Evolutionary conservation across 2,888 invertebrate species (phyloP).

Genomic region (Spodoptera littoralis): DNA sequence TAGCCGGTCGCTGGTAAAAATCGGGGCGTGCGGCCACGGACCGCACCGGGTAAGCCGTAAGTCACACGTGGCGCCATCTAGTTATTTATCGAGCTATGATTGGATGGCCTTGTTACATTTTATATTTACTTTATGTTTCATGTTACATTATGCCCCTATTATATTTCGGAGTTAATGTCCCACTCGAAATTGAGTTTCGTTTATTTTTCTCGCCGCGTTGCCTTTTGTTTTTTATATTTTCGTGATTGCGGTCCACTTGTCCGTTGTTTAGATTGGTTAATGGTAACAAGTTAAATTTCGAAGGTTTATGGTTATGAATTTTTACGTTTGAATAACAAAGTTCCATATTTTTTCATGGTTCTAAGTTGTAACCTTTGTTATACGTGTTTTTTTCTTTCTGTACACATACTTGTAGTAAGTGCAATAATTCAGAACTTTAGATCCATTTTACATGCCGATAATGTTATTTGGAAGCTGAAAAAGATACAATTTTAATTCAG

Average conservation of each 20-base stretch:
- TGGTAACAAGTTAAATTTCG: conserved; percentile 26
- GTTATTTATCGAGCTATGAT: conserved; percentile 67
- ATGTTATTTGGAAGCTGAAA: too few species aligned
- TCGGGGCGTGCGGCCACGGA: conserved; percentile 20
- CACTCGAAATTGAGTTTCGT: conserved; percentile 52
- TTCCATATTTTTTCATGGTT: not conserved
- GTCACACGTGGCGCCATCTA: conserved; percentile 54
- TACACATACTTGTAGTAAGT: too few species aligned
- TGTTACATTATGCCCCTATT: conserved; percentile 49
- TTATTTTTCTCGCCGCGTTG: conserved; percentile 48
- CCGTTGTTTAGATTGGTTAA: conserved; percentile 22
- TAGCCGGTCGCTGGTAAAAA: conserved; percentile 18
- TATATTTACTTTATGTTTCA: conserved; percentile 60
- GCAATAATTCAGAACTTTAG: too few species aligned
- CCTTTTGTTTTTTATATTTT: conserved; percentile 37
- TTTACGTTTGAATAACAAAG: conserved; percentile 3
- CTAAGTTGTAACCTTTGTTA: not conserved
- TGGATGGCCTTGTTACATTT: conserved; percentile 58
- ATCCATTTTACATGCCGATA: too few species aligned
- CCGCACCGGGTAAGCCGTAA: conserved; percentile 41
- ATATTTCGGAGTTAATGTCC: conserved; percentile 50
- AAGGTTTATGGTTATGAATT: conserved; percentile 8
- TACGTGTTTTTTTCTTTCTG: not conserved
- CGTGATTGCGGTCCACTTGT: conserved; percentile 24
- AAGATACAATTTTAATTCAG: too few species aligned